Conservation (phyloP, 2,888 invertebrate genomes). For the Chalcis sispes region DNA sequence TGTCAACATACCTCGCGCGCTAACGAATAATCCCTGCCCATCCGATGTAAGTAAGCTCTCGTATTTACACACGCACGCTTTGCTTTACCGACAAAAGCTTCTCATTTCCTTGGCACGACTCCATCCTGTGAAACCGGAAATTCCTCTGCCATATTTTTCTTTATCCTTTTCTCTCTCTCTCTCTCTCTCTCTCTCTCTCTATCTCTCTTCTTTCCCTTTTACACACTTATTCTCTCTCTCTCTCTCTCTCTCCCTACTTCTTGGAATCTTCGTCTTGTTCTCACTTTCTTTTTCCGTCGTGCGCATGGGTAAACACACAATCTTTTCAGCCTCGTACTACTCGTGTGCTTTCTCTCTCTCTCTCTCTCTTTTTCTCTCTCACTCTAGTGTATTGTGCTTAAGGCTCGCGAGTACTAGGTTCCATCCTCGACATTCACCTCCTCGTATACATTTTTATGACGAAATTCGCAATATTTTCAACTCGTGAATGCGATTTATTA, state of each 20-base stretch:
- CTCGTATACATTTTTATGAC: neutral
- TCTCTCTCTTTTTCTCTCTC: no score
- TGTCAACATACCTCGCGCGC: neutral
- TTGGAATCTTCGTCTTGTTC: constrained; percentile 32
- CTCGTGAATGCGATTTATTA: no score
- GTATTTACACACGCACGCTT: neutral
- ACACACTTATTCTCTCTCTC: constrained; percentile 19
- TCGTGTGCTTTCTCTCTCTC: neutral
- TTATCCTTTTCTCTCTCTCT: no score
- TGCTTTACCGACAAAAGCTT: constrained; percentile 26
- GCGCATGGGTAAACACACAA: neutral
- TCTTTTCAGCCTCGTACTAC: neutral
- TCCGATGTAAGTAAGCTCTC: constrained; percentile 11
- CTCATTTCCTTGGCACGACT: constrained; percentile 30
- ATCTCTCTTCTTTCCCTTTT: constrained; percentile 20
- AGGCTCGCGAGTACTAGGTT: neutral
- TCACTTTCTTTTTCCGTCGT: constrained; percentile 19
- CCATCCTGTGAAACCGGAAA: constrained; percentile 20
- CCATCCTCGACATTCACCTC: neutral
- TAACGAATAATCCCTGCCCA: neutral
- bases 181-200: constrained; percentile 8
- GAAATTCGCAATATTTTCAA: neutral
- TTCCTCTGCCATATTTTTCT: no score
- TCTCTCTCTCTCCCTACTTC: neutral
- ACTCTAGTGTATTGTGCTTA: neutral